phyloP scores from a whole-genome alignment of 2,797 vertebrate genomes.

The Nannoperca obscura region DNA sequence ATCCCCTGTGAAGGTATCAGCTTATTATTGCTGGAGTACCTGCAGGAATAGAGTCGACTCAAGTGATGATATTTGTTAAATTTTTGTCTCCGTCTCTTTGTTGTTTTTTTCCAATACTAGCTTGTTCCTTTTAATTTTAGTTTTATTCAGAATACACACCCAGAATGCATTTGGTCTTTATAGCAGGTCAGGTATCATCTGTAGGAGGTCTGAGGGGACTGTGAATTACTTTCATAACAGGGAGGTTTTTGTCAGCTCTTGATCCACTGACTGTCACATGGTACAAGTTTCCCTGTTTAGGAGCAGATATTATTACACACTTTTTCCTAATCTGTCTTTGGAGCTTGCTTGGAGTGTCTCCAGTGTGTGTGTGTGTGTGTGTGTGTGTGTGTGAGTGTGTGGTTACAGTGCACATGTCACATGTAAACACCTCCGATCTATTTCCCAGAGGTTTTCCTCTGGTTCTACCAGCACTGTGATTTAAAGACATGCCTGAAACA shows the following conservation, averaged over 20 bases:
- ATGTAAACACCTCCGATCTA: conserved; percentile 9
- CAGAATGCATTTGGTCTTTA: conserved; percentile 25
- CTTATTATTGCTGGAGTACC: conserved; percentile 56
- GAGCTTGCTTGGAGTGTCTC: conserved; percentile 42
- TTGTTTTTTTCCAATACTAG: neutral
- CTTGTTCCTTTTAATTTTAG: neutral
- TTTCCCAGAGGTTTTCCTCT: conserved; percentile 55
- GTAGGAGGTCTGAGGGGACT: conserved; percentile 28
- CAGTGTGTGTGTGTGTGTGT: conserved; percentile 28
- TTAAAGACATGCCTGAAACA: conserved; percentile 30
- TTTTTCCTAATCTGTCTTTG: conserved; percentile 55
- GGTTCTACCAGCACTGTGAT: conserved; percentile 50
- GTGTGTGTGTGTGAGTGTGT: conserved; percentile 23
- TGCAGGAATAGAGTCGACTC: conserved; percentile 19
- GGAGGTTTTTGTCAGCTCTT: conserved; percentile 50
- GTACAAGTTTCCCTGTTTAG: conserved; percentile 42
- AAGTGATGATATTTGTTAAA: neutral
- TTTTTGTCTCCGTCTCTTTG: neutral
- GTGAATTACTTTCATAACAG: conserved; percentile 46
- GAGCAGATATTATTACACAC: conserved; percentile 61
- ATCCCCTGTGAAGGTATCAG: conserved; percentile 44
- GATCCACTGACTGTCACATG: conserved; percentile 31
- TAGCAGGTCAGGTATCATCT: conserved; percentile 18
- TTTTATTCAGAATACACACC: neutral
- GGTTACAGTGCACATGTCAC: conserved; percentile 34